Evolutionary conservation across 2,888 invertebrate genomes (phyloP).

Genomic region (Acanthopleura granulata): DNA sequence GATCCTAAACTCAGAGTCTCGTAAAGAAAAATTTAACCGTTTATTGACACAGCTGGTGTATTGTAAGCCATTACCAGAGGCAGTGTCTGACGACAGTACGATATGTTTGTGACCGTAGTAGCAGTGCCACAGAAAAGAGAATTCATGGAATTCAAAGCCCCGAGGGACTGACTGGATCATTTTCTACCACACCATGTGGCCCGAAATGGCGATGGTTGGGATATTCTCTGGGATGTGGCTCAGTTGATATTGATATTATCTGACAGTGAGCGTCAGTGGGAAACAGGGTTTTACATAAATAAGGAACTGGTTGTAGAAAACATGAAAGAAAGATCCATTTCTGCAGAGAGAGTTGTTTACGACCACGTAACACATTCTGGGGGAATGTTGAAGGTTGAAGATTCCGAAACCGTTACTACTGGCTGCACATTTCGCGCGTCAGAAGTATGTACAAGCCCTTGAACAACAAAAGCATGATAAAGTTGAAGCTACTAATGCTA

Average conservation of each 20-base stretch:
- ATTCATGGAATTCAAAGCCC: too few species aligned
- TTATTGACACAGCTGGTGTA: too few species aligned
- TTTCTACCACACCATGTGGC: background rate
- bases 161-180: background rate
- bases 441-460: background rate
- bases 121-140: too few species aligned
- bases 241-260: constrained; percentile 16
- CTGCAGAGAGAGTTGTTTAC: constrained; percentile 3
- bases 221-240: constrained; percentile 6
- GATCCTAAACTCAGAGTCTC: too few species aligned
- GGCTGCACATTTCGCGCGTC: background rate
- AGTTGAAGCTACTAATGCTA: background rate
- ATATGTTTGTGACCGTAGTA: too few species aligned
- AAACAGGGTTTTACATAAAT: constrained; percentile 20
- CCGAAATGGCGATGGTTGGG: background rate
- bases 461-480: background rate
- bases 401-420: background rate
- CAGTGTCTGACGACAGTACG: too few species aligned
- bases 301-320: constrained; percentile 19
- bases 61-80: too few species aligned
- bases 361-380: constrained; percentile 15
- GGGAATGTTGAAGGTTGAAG: constrained; percentile 5
- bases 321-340: constrained; percentile 10
- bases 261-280: constrained; percentile 19
- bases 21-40: too few species aligned